Evolutionary conservation across 2,113 vertebrate species (phyloP).

Genomic region (Rhabdomys dilectus): DNA sequence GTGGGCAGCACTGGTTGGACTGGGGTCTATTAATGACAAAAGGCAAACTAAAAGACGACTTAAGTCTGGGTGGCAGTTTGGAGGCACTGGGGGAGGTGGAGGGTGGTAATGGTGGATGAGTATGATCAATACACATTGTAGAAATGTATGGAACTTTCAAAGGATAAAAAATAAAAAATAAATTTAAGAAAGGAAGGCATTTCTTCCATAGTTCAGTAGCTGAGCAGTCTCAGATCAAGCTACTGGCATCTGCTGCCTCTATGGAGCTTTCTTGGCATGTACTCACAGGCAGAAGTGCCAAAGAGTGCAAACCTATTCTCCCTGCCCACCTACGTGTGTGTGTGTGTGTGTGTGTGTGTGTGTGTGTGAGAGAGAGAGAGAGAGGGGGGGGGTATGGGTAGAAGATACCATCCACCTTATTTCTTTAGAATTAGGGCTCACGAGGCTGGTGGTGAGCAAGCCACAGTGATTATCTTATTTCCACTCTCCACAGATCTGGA

Average conservation of each 20-base stretch:
- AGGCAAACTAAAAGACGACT: not conserved
- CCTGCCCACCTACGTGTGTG: not conserved
- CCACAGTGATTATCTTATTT: not conserved
- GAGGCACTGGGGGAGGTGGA: not conserved
- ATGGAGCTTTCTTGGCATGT: not conserved
- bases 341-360: not conserved
- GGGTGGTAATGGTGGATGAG: not conserved
- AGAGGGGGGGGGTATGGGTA: not conserved
- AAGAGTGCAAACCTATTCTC: not conserved
- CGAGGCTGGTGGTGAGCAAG: not conserved
- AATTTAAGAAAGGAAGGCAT: not conserved
- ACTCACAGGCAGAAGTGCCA: not conserved
- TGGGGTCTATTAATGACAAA: not conserved
- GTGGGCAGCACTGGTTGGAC: not conserved
- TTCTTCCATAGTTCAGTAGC: not conserved
- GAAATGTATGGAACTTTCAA: not conserved
- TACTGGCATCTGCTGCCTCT: not conserved
- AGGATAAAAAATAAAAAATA: not conserved
- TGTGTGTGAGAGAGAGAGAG: not conserved
- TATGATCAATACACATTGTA: not conserved
- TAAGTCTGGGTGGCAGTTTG: not conserved
- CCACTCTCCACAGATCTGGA: not conserved
- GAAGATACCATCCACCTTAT: not conserved
- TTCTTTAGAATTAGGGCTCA: not conserved
- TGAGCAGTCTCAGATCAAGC: not conserved